Evolutionary conservation across 2,113 vertebrate species (phyloP), one percentile per base, ranked within the genome.

Genomic region (Acanthochromis polyacanthus): DNA sequence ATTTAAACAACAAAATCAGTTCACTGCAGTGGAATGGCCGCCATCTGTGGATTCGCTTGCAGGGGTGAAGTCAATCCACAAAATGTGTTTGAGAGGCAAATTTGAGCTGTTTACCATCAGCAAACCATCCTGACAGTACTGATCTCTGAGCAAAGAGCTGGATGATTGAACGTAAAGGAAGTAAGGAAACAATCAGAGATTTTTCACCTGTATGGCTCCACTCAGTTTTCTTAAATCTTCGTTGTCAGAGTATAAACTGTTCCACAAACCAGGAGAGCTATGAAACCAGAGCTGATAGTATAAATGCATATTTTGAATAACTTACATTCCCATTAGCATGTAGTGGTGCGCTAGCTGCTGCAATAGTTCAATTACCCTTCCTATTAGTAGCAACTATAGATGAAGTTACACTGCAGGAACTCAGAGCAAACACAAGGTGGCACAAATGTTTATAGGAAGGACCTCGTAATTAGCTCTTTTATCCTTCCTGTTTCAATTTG

Each of bases 71-170:
- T 61, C 20, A 53, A 43, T 52, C 52, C 20, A 52, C 14, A 72
- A 32, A 50, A 46, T 46, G 14, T 65, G 53, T 50, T 75, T 75
- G 53, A 57, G 5, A 50, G 48, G 28, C 53, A 50, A 74, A 75
- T 56, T 66, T 25, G 16, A 66, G n/a, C 28, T 1, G 3, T 74
- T 50, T 57, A 48, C 40, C 52, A 56, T 23, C 0, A 57, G 22
- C 17, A 67, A 59, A 51, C 40, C 10, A 5, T 19, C 22, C 16
- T 14, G 52, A 58, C 14, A 15, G 7, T 6, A 25, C n/a, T 62
- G 63, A 52, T 20, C 53, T 51, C n/a, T 28, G 55, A 59, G 11
- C 40, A 70, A 70, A 14, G 6, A 25, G 10, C 5, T 3, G 48
- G 28, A 40, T 16, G 32, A 20, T 20, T 14, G 23, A 10, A 28